A percentile compares a stretch with the other conserved stretches of the same genome.
Evolutionary conservation across 2,113 vertebrate genomes (phyloP).

Genomic region (Casuarius casuarius): DNA sequence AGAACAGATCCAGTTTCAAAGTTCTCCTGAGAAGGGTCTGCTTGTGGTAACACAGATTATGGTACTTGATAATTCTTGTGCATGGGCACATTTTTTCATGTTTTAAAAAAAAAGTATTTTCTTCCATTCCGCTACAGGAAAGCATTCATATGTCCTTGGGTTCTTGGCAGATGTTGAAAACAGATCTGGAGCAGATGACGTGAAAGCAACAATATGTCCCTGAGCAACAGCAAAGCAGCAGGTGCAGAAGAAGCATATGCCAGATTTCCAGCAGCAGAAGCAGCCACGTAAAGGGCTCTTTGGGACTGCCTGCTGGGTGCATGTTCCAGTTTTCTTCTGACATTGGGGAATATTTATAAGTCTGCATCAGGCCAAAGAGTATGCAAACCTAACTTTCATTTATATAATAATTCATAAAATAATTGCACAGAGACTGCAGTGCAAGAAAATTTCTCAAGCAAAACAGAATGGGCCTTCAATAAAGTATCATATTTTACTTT

Average conservation of each 20-base stretch:
- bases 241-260: slow-evolving; percentile 56
- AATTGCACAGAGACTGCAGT: neutral
- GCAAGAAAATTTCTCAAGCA: neutral
- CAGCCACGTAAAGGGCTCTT: neutral
- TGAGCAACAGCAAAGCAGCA: slow-evolving; percentile 37
- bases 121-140: neutral
- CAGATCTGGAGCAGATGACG: slow-evolving; percentile 50
- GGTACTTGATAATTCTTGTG: neutral
- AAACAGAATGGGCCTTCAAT: neutral
- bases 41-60: neutral
- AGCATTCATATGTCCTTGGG: neutral
- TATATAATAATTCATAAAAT: neutral
- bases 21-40: neutral
- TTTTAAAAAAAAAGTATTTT: neutral
- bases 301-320: neutral
- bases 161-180: slow-evolving; percentile 49
- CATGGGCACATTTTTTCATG: neutral
- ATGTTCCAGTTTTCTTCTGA: neutral
- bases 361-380: slow-evolving; percentile 9
- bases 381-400: slow-evolving; percentile 17
- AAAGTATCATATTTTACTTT: neutral
- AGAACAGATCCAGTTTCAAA: neutral
- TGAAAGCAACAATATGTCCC: slow-evolving; percentile 31
- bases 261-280: slow-evolving; percentile 26
- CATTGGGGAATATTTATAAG: neutral